Conservation (phyloP, 2,113 vertebrate species). For the Phylloscopus trochilus region DNA sequence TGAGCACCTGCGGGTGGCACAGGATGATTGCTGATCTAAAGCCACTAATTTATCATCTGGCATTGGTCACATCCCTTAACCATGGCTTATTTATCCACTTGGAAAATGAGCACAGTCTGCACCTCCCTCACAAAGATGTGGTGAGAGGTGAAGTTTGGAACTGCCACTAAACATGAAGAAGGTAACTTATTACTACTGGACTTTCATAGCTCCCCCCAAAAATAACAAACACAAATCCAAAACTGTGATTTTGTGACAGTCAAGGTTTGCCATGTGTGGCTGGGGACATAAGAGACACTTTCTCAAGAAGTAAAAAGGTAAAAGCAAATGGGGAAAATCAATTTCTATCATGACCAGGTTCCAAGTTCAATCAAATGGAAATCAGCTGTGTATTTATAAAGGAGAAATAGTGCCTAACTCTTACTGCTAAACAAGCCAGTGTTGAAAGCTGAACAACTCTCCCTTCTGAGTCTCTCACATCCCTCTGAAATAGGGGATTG, state of each 20-base stretch:
- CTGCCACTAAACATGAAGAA: background rate
- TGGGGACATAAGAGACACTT: background rate
- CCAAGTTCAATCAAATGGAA: background rate
- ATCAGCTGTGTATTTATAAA: background rate
- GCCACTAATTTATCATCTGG: background rate
- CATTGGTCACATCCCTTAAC: background rate
- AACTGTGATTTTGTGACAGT: background rate
- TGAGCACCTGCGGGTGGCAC: background rate
- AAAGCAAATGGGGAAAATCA: background rate
- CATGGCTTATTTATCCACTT: background rate
- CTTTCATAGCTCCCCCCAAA: background rate
- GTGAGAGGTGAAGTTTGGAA: background rate
- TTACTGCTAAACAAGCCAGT: background rate
- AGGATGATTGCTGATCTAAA: background rate
- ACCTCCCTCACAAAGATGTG: background rate
- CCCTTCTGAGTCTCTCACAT: background rate
- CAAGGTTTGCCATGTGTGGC: background rate
- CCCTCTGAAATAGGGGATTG: background rate
- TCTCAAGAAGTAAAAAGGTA: background rate
- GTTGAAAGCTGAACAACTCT: background rate
- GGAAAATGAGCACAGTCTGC: background rate
- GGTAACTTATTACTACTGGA: background rate
- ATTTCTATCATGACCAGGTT: background rate
- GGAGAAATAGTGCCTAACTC: background rate
- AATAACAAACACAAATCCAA: background rate